Evolutionary conservation across 1,140 invertebrate species (phyloP), one percentile per base, ranked within the genome.

Genomic region (Pogonomyrmex barbatus): DNA sequence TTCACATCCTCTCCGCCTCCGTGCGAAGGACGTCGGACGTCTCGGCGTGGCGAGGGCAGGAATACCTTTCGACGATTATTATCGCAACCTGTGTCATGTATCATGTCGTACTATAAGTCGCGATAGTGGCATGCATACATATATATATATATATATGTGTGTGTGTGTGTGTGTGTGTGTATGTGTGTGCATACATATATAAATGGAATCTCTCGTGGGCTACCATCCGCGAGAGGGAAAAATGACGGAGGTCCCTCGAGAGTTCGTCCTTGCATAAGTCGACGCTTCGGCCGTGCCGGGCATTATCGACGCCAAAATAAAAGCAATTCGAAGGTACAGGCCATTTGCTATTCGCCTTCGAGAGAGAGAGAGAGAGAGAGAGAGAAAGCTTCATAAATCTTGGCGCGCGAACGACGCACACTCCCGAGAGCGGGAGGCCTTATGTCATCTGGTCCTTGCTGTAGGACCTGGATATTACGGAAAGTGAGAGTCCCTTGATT

Each of bases 371-470:
- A 68, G 92, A 70, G 91, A 93, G 92, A 93, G 42, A 85, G 91
- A 68, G 92, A 93, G 93, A 93, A 93, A 93, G 92, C 91, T 93
- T 93, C 91, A 92, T 93, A 93, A 93, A 93, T 93, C 91, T 91
- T 83, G 39, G 42, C 65, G 78, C 52, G 79, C 60, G 39, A 87
- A 84, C 73, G 81, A 85, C 86, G 75, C 87, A 68, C 87, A 88
- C 50, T 62, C 76, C 65, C 45, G 75, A 83, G 83, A 86, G 77
- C 67, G 58, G 39, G 88, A 86, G 67, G 82, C 85, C 85, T 91
- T 92, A 92, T 91, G 90, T 92, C 92, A 91, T 89, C 87, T 87
- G 86, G 75, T 65, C 73, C 63, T 87, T 63, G 73, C 75, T 81
- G 88, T 84, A 33, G 79, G 85, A 77, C 14, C 62, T 60, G 77